Conservation (phyloP, 1,140 invertebrate species). For the Yoshiicerus persimilis region DNA sequence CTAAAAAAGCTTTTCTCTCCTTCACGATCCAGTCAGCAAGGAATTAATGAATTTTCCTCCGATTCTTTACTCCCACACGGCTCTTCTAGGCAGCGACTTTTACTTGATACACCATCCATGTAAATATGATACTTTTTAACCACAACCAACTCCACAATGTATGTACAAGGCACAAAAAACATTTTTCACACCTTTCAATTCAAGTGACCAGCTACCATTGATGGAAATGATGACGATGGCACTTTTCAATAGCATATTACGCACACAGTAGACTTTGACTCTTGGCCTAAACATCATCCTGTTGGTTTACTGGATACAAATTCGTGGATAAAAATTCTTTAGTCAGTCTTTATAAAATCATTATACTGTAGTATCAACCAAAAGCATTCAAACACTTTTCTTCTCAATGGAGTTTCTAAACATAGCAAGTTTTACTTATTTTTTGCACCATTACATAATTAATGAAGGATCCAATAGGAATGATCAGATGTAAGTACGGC, state of each 20-base stretch:
- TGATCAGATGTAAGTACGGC: no score
- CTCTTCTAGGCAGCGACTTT: background rate
- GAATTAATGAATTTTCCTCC: constrained; percentile 12
- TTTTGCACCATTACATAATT: no score
- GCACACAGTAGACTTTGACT: constrained; percentile 8
- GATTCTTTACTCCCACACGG: constrained; percentile 1
- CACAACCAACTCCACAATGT: background rate
- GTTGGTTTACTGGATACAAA: background rate
- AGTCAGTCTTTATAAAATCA: background rate
- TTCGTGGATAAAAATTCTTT: background rate
- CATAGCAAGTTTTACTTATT: no score
- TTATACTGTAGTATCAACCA: background rate
- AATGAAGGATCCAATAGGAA: no score
- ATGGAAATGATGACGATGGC: constrained; percentile 15
- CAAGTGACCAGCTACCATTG: constrained; percentile 6
- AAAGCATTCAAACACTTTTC: background rate
- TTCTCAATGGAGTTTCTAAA: no score
- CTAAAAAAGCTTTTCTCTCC: background rate
- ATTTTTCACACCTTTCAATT: constrained; percentile 13
- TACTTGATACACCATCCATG: background rate
- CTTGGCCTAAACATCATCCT: background rate
- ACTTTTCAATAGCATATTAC: background rate
- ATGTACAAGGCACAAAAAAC: background rate
- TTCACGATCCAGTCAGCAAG: background rate
- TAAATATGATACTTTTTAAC: background rate